Evolutionary conservation across 1,140 invertebrate species (phyloP), one percentile per base, ranked within the genome.

Genomic region (Babylonia areolata): DNA sequence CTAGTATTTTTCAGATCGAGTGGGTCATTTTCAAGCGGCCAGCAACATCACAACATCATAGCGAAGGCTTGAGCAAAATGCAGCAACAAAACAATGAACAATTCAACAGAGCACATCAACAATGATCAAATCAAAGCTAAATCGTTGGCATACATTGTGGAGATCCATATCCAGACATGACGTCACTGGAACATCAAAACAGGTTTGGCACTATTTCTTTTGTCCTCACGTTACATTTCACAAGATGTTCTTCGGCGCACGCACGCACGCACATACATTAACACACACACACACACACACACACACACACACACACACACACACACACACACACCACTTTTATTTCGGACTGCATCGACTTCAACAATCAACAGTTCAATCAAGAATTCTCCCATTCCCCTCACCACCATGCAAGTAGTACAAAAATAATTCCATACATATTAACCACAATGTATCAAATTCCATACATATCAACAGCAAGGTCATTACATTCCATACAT

Each of bases 291-390:
- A 77, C 37, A 37, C 39, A 40, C 75, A 37, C 75, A 40, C 75
- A 23, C 37, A 37, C 75, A 80, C 42, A 80, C 78, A 51, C 78
- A 80, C 39, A 51, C 37, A 39, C 51, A 54, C 64, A 83, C 64
- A 35, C 35, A 42, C 71, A 71, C 58, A 46, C 71, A 84, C 35
- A 69, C 71, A 84, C 37, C 15, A 64, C 9, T 2, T 64, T 23
- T 64, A 5, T 64, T 23, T 64, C 58, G 6, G 23, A 12, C 0
- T 23, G n/a, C n/a, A n/a, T n/a, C n/a, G n/a, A n/a, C n/a, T n/a
- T n/a, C n/a, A n/a, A n/a, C n/a, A n/a, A n/a, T n/a, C n/a, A n/a
- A n/a, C n/a, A n/a, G n/a, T n/a, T n/a, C n/a, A n/a, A n/a, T n/a
- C n/a, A n/a, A n/a, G n/a, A n/a, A n/a, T n/a, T n/a, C n/a, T n/a